Evolutionary conservation across 2,797 vertebrate genomes (phyloP), one percentile per base, ranked within the genome.

Genomic region (Telmatherina bonti): DNA sequence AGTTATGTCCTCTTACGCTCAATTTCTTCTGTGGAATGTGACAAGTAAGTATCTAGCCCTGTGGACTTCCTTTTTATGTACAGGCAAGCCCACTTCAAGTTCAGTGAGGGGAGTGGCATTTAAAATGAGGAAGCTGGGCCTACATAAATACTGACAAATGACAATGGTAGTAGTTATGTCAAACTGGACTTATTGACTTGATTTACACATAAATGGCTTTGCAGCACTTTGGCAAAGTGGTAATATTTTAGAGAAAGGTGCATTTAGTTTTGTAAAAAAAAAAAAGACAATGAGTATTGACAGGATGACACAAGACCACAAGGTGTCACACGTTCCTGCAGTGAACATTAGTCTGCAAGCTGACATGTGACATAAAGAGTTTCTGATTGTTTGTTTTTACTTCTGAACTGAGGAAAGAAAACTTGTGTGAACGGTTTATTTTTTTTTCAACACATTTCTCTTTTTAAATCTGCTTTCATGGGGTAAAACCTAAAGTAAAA

Each of bases 11-110:
- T 8, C 43, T 2, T 18, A 18, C 7, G 15, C 60, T 33, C n/a
- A 35, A 29, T 55, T n/a, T 75, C n/a, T 29, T 0, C 18, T n/a
- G 4, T 18, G n/a, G 45, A 58, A 55, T 43, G 31, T 62, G 1
- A 45, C 63, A 67, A 64, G 66, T 69, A 72, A 63, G 33, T 60
- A 4, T 35, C 20, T 27, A 20, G 24, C 33, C n/a, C 66, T 29
- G 38, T 1, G 26, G 3, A 80, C 74, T 79, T 82, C 62, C 62
- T 60, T 29, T 53, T 57, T 33, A 36, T 60, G 33, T 51, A 30
- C 31, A 56, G n/a, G 1, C 0, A 15, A 58, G 26, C 65, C 56
- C 62, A 35, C 54, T 4, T 0, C 52, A 43, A 27, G 3, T 7
- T 24, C 51, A 31, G 51, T 20, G 1, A 30, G 18, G 56, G 54